Conservation (phyloP, 2,888 invertebrate genomes). For the Macaria notata region DNA sequence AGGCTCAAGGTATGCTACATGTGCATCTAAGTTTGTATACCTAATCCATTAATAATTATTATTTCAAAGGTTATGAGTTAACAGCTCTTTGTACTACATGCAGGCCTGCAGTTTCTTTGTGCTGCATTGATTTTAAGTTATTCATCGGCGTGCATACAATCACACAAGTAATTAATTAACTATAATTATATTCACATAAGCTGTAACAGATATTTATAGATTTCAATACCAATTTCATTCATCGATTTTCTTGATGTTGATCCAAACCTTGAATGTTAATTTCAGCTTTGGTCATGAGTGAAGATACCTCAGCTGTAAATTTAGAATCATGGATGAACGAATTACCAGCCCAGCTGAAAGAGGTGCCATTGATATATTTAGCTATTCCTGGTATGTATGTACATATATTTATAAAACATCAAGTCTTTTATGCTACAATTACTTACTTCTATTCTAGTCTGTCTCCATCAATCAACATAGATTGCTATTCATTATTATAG, state of each 20-base stretch:
- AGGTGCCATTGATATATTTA: conserved; percentile 85
- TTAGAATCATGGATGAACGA: conserved; percentile 87
- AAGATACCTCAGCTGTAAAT: conserved; percentile 49
- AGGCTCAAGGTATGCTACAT: background rate
- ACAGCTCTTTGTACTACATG: conserved; percentile 4
- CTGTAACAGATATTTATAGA: background rate
- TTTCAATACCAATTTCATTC: conserved; percentile 7
- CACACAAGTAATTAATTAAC: background rate
- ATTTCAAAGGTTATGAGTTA: background rate
- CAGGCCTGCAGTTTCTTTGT: conserved; percentile 22
- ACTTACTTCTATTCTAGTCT: no score
- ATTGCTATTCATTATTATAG: no score
- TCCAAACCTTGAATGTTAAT: background rate
- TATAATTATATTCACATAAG: conserved; percentile 1
- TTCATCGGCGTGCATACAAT: conserved; percentile 21
- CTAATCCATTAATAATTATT: background rate
- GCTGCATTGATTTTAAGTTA: conserved; percentile 12
- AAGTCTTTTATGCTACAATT: no score
- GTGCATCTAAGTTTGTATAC: conserved; percentile 17
- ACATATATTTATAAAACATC: no score
- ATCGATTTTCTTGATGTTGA: conserved; percentile 4
- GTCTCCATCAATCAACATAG: no score
- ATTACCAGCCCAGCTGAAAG: conserved; percentile 81
- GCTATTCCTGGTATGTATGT: conserved; percentile 87
- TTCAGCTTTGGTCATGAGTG: conserved; percentile 60